Percentiles rank a stretch among this genome's conserved stretches.
Conservation (phyloP, 2,113 vertebrate species). For the Corythornis vintsioides region DNA sequence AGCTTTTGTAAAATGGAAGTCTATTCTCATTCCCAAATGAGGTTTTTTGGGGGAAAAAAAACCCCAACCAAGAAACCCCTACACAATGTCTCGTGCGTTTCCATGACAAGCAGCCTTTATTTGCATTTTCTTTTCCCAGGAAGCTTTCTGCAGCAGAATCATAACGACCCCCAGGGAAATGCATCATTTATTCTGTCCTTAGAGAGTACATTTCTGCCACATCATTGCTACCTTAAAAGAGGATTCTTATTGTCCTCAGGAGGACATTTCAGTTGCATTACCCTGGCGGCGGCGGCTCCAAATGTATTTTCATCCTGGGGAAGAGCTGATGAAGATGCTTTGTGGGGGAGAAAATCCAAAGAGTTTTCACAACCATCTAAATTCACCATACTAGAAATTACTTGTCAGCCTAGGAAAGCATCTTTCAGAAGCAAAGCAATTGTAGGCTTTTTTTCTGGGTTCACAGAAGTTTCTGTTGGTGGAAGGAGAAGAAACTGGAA, state of each 20-base stretch:
- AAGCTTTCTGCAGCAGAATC: background rate
- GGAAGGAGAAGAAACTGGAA: background rate
- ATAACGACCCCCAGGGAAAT: background rate
- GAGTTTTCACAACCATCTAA: background rate
- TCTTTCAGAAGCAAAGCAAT: background rate
- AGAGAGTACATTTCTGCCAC: background rate
- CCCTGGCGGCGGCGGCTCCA: background rate
- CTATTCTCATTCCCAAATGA: background rate
- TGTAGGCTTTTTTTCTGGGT: fast-evolving
- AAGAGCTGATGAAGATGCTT: background rate
- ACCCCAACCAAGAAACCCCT: background rate
- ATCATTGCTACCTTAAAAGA: background rate
- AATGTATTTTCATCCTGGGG: background rate
- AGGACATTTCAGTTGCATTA: background rate
- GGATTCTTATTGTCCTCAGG: background rate
- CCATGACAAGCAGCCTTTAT: background rate
- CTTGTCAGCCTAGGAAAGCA: background rate
- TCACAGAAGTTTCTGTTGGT: background rate
- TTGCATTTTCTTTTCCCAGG: background rate
- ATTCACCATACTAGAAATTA: background rate
- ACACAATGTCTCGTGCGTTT: background rate
- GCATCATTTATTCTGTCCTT: background rate
- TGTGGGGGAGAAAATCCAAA: background rate
- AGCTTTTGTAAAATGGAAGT: background rate
- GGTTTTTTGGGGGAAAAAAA: background rate